A percentile compares a stretch with the other conserved stretches of the same genome.
Conservation (phyloP, 2,888 invertebrate species). For the Gastrophysa polygoni region DNA sequence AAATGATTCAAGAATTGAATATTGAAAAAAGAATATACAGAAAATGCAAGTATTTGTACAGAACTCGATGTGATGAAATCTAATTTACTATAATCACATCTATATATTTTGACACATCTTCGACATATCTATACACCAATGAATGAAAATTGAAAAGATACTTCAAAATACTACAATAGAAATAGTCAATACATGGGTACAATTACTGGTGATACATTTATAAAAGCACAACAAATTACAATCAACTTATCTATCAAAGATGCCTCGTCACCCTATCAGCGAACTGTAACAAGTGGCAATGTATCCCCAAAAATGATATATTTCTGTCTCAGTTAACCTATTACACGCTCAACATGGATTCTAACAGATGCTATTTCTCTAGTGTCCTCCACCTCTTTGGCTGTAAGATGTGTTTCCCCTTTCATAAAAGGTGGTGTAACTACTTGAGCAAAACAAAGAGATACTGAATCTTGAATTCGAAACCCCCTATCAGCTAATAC, state of each 20-base stretch:
- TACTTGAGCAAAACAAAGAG: constrained; percentile 15
- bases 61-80: too few relatives aligned
- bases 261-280: neutral
- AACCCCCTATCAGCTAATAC: constrained; percentile 18
- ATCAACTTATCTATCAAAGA: neutral
- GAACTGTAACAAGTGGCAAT: neutral
- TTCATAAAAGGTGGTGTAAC: constrained; percentile 5
- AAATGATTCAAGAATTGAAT: too few relatives aligned
- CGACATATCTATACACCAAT: too few relatives aligned
- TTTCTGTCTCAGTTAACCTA: neutral
- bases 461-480: constrained; percentile 16
- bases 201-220: neutral
- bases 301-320: neutral
- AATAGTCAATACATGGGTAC: too few relatives aligned
- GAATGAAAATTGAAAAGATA: too few relatives aligned
- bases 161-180: too few relatives aligned
- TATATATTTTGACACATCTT: too few relatives aligned
- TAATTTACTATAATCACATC: too few relatives aligned
- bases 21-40: too few relatives aligned
- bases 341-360: constrained; percentile 19
- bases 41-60: too few relatives aligned
- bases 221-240: neutral
- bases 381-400: constrained; percentile 10
- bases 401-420: constrained; percentile 10
- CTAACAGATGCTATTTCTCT: constrained; percentile 6